Percentiles rank a stretch among this genome's conserved stretches.
Conservation (phyloP, 2,888 invertebrate genomes). For the Calameuta filiformis region DNA sequence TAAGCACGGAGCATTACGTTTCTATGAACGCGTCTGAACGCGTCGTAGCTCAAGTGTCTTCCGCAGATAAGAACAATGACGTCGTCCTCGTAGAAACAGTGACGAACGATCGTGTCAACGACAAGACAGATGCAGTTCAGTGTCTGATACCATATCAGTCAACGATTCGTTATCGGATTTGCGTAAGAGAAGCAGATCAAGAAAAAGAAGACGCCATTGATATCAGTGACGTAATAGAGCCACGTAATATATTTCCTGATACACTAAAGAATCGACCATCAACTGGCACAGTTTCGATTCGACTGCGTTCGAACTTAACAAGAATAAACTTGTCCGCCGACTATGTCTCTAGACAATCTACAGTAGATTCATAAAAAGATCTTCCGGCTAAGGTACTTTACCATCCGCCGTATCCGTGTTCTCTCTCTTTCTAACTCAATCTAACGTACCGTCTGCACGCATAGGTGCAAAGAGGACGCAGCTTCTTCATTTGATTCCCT, state of each 20-base stretch:
- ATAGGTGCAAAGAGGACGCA: not conserved
- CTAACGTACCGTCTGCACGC: not conserved
- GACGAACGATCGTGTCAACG: not conserved
- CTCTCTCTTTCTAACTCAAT: not conserved
- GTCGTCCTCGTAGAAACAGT: not conserved
- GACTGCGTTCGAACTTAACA: not conserved
- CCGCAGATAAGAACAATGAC: not conserved
- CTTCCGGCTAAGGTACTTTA: not conserved
- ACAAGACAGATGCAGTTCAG: not conserved
- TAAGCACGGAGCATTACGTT: not conserved
- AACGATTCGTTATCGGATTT: not conserved
- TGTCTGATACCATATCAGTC: not conserved
- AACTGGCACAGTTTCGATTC: too few relatives aligned
- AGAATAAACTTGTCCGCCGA: not conserved
- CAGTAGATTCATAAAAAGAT: not conserved
- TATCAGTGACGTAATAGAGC: not conserved
- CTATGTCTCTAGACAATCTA: not conserved
- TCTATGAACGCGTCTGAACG: not conserved
- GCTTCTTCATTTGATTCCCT: not conserved
- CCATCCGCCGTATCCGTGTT: not conserved
- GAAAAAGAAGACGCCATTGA: not conserved
- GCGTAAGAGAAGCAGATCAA: not conserved
- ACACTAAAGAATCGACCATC: not conserved
- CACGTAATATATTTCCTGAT: not conserved
- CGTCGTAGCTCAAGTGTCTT: not conserved